These are phyloP conservation scores for Perca flavescens DNA, from an alignment of 2,113 vertebrate species.

Conservation along the genomic window DNA sequence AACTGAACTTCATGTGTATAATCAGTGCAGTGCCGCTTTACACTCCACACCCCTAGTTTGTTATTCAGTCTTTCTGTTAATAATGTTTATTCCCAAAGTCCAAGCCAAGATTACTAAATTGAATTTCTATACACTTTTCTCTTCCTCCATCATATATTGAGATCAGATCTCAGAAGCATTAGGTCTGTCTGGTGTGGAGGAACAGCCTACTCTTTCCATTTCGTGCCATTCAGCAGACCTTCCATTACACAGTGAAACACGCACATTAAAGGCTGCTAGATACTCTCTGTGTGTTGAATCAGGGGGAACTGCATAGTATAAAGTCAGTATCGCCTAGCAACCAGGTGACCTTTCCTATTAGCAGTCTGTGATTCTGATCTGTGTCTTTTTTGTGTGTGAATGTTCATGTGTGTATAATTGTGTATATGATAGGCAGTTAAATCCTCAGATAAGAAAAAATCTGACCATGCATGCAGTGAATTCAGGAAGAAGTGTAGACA, in stretches of 20 bases:
- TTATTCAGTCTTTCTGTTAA: neutral
- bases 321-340: constrained; percentile 77
- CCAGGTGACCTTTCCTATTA: constrained; percentile 73
- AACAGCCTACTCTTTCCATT: neutral
- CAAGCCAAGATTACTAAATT: neutral
- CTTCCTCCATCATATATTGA: constrained; percentile 20
- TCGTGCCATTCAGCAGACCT: constrained; percentile 31
- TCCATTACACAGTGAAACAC: constrained; percentile 27
- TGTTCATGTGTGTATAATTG: constrained; percentile 8
- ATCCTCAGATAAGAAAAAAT: constrained; percentile 15
- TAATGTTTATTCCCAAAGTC: neutral
- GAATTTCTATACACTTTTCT: constrained; percentile 19
- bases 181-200: constrained; percentile 4
- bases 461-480: neutral
- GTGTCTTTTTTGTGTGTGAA: constrained; percentile 20
- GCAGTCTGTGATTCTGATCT: constrained; percentile 7
- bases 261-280: constrained; percentile 1
- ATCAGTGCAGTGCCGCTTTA: neutral
- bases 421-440: constrained; percentile 16
- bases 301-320: constrained; percentile 27
- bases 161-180: constrained; percentile 16
- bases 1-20: neutral
- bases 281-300: constrained; percentile 26
- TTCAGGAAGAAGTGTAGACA: no score
- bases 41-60: neutral